Percentiles rank a stretch among this genome's conserved stretches.
phyloP scores from a whole-genome alignment of 2,888 invertebrate species.

The Lithophane leautieri region DNA sequence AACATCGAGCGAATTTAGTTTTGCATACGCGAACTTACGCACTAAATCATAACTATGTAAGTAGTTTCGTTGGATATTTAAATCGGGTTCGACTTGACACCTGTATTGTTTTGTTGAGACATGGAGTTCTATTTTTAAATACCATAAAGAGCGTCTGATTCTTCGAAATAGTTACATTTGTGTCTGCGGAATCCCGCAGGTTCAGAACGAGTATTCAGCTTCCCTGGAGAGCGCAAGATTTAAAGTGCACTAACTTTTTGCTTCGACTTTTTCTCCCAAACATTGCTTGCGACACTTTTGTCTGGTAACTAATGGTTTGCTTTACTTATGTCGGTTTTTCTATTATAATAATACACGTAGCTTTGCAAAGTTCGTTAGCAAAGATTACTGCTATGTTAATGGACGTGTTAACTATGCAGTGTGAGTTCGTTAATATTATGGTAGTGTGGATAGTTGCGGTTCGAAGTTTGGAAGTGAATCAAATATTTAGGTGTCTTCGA shows the following conservation, averaged over 20 bases:
- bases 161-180: constrained; percentile 28
- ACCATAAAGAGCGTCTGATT: constrained; percentile 6
- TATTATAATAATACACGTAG: neutral
- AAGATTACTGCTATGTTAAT: constrained; percentile 31
- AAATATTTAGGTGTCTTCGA: constrained; percentile 52
- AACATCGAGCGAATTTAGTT: constrained; percentile 14
- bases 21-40: neutral
- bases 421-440: constrained; percentile 44
- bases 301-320: constrained; percentile 31
- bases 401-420: constrained; percentile 34
- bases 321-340: constrained; percentile 25
- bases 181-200: constrained; percentile 3
- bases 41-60: neutral
- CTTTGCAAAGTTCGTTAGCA: constrained; percentile 24
- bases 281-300: constrained; percentile 47
- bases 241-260: constrained; percentile 47
- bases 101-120: neutral
- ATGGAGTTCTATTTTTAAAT: constrained; percentile 11
- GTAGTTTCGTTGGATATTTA: neutral
- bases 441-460: constrained; percentile 21
- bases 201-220: constrained; percentile 15
- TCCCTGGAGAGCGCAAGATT: constrained; percentile 35
- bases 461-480: constrained; percentile 47
- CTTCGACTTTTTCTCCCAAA: constrained; percentile 43
- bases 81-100: neutral